Evolutionary conservation across 1,140 invertebrate species (phyloP), one percentile per base, ranked within the genome.

Genomic region (Danaus melanippus): DNA sequence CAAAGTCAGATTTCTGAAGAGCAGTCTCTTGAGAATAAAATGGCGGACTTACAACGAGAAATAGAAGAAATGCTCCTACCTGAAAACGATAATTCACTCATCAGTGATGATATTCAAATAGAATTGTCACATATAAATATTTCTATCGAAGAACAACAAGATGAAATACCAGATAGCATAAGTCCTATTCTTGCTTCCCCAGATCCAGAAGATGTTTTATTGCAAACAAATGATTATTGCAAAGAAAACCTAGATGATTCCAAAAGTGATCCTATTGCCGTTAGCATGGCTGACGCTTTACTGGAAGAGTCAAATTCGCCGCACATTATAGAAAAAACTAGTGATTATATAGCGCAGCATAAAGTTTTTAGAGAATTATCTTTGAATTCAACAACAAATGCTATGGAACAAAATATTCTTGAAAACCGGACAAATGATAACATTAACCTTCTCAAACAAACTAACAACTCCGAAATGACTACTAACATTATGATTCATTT

Each of bases 21-120:
- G 62, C 74, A 80, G 32, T 84, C 80, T 2, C 66, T 86, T 43
- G 84, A 86, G 67, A 75, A 66, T 63, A 83, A 86, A 82, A 85
- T 86, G 72, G 84, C 84, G 45, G 84, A 86, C 60, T 71, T 86
- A 54, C 84, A 86, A 66, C 67, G 79, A 62, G 84, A 86, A 75
- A 86, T 86, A 44, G 84, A 86, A 66, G 84, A 86, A 74, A 79
- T 85, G 76, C 62, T 86, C 11, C 63, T 76, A 46, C 84, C 84
- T 32, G 82, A 84, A 76, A 84, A 80, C 62, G 83, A 84, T 64
- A 75, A 71, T 12, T 84, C 81, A 12, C 21, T 63, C 39, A 53
- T 54, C 8, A 81, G 75, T 57, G 80, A 83, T 53, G 68, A 69
- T 46, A 73, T 70, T 42, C 75, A 76, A 8, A 71, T 64, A 56